Conservation (phyloP, 2,888 invertebrate species). For the Dynastes tityus region DNA sequence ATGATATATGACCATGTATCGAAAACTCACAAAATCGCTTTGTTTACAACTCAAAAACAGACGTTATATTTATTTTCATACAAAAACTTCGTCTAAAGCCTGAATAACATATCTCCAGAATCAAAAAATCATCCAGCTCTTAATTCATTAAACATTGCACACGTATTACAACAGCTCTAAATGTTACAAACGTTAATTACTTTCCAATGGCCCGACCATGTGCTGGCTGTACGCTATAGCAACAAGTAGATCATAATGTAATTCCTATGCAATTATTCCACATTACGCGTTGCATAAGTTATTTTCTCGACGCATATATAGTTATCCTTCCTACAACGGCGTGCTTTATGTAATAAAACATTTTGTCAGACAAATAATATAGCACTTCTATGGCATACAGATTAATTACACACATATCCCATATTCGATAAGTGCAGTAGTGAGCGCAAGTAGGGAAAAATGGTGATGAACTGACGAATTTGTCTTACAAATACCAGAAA, state of each 20-base stretch:
- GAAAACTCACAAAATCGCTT: too few relatives aligned
- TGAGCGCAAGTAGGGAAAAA: too few relatives aligned
- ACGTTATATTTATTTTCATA: too few relatives aligned
- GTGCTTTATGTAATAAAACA: conserved; percentile 5
- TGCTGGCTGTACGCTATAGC: background rate
- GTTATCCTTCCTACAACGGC: conserved; percentile 1
- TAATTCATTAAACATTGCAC: too few relatives aligned
- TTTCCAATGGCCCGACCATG: conserved; percentile 1
- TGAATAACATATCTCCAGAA: background rate
- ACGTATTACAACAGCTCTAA: too few relatives aligned
- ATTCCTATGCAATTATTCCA: conserved; percentile 19
- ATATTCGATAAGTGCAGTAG: too few relatives aligned
- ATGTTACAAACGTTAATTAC: conserved; percentile 16
- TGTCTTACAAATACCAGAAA: too few relatives aligned
- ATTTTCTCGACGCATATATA: background rate
- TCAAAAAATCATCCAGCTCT: too few relatives aligned
- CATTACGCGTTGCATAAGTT: conserved; percentile 14
- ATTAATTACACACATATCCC: too few relatives aligned
- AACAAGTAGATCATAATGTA: conserved; percentile 21
- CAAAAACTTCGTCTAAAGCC: background rate
- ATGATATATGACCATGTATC: too few relatives aligned
- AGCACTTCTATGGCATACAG: background rate
- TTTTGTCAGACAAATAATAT: conserved; percentile 3
- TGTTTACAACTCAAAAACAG: too few relatives aligned
- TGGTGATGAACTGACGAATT: too few relatives aligned